A percentile compares a stretch with the other conserved stretches of the same genome.
These are phyloP conservation scores for Choreutis nemorana DNA, from an alignment of 2,888 invertebrate species.

Conservation along the genomic window DNA sequence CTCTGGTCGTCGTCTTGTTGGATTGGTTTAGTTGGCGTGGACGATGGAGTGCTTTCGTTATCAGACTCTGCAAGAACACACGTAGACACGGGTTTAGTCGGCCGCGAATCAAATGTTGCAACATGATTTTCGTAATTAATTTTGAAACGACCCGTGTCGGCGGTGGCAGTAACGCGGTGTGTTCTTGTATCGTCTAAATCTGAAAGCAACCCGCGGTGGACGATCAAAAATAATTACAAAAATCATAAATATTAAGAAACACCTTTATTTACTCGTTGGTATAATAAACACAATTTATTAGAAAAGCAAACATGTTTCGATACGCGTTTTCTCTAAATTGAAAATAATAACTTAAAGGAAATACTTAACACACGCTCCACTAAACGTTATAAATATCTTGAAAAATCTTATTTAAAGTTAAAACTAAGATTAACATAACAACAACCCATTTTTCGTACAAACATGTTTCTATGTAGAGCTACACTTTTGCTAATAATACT, in stretches of 20 bases:
- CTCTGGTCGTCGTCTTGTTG: slow-evolving; percentile 33
- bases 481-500: too few species aligned
- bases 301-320: slow-evolving; percentile 55
- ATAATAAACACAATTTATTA: slow-evolving; percentile 62
- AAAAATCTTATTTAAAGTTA: slow-evolving; percentile 49
- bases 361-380: slow-evolving; percentile 48
- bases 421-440: slow-evolving; percentile 58
- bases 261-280: slow-evolving; percentile 63
- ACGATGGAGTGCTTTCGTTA: slow-evolving; percentile 74
- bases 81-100: slow-evolving; percentile 40
- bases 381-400: slow-evolving; percentile 45
- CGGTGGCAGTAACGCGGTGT: slow-evolving; percentile 33
- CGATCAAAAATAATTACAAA: slow-evolving; percentile 65
- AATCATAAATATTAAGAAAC: slow-evolving; percentile 63
- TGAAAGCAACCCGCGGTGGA: slow-evolving; percentile 47
- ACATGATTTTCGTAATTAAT: slow-evolving; percentile 61
- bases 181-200: slow-evolving; percentile 40
- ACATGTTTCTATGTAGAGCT: too few species aligned
- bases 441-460: slow-evolving; percentile 49
- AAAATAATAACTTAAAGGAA: slow-evolving; percentile 51
- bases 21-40: slow-evolving; percentile 62
- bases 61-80: slow-evolving; percentile 84
- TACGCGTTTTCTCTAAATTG: too few species aligned
- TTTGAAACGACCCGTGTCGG: slow-evolving; percentile 49
- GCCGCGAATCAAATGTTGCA: slow-evolving; percentile 11